A percentile compares a stretch with the other conserved stretches of the same genome.
These are phyloP conservation scores for Rhogogaster chlorosoma DNA, from an alignment of 2,888 invertebrate genomes.

Conservation along the genomic window DNA sequence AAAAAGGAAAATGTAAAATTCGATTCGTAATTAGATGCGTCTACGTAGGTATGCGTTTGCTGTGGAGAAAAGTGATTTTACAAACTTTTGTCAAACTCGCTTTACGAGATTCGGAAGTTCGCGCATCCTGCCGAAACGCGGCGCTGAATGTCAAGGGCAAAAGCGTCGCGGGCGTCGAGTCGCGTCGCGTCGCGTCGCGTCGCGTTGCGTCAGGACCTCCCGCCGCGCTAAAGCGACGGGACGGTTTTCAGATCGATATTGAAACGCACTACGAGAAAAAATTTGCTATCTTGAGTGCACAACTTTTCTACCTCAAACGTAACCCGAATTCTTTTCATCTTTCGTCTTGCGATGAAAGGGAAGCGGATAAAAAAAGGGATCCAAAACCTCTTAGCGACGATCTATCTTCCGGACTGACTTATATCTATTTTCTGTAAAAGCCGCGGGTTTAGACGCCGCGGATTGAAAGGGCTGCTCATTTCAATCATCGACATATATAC, in stretches of 20 bases:
- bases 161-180: conserved; percentile 53
- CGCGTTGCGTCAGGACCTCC: conserved; percentile 43
- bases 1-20: neutral
- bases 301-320: neutral
- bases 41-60: neutral
- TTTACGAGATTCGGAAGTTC: conserved; percentile 56
- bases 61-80: neutral
- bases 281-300: conserved; percentile 59
- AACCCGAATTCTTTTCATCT: neutral
- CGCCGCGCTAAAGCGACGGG: neutral
- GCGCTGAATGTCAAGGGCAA: conserved; percentile 70
- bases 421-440: neutral
- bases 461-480: neutral
- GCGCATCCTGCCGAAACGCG: conserved; percentile 58
- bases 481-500: neutral
- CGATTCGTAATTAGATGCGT: neutral
- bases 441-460: neutral
- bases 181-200: conserved; percentile 57
- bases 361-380: neutral
- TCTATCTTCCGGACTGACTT: neutral
- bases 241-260: conserved; percentile 63
- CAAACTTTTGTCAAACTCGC: neutral
- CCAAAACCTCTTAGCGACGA: neutral
- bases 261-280: conserved; percentile 62
- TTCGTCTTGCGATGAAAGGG: neutral